Base-by-base conservation (phyloP, 1,140 invertebrate species). In the Drusus annulatus region DNA sequence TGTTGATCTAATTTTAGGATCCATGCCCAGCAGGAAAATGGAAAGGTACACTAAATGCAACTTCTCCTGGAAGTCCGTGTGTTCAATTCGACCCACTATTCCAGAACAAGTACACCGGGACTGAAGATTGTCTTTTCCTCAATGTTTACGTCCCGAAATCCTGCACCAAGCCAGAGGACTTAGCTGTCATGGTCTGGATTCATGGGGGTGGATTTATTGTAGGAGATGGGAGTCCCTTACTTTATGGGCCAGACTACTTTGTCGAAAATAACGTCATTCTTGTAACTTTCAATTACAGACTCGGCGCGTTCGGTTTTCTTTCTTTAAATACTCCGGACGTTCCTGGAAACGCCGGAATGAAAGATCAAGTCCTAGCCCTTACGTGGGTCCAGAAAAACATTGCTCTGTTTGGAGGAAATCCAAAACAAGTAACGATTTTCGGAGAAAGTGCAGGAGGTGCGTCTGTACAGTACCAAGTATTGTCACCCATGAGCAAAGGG, bases 321-420 rank as follows among this genome's bases (percentile, higher is more conserved):
- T 92, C 91, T 83, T 93, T 91, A 0, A 91, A 92, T 54, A 91
- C 92, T 69, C 80, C 88, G 2, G 86, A 88, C 17, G 88, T 89
- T 25, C 90, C 93, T 1, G 94, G 94, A 10, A 94, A 95, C 84
- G 89, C 90, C 78, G 94, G 93, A 1, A 84, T 95, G 56, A 93
- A 93, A 83, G 95, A 96, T 87, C 93, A 95, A 85, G 86, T 90
- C 10, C 86, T 91, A 71, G 91, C 92, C 0, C 87, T 95, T 28
- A 89, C 91, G 82, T 96, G 94, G 94, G 91, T 95, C 2, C 88
- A 92, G 21, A 86, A 91, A 52, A 94, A 95, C 81, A 93, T 95
- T 2, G 86, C 65, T 7, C 81, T 85, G 2, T 95, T 95, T 82
- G 92, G 92, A 5, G 93, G 93, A 10, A 89, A 93, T 87, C 88